phyloP scores from a whole-genome alignment of 1,140 invertebrate genomes.

The Papilio xuthus region DNA sequence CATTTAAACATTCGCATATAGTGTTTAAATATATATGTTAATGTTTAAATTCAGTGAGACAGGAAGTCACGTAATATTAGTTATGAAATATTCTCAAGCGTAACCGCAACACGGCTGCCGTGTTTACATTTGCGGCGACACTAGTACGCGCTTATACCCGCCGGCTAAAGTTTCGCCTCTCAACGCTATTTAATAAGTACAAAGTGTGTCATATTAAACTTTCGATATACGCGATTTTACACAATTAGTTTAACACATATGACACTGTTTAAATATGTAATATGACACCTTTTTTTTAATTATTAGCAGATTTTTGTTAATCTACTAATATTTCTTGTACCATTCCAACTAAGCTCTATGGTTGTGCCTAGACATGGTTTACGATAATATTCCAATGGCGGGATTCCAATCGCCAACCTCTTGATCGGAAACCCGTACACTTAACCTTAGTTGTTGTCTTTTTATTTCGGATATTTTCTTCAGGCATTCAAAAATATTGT shows the following conservation, averaged over 20 bases:
- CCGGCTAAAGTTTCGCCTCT: background rate
- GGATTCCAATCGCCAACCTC: no score
- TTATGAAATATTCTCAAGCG: constrained; percentile 25
- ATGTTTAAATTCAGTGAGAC: background rate
- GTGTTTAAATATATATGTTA: background rate
- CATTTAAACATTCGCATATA: no score
- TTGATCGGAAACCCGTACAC: no score
- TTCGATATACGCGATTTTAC: background rate
- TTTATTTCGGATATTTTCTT: background rate
- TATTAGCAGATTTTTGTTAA: no score
- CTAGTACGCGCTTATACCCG: constrained; percentile 5
- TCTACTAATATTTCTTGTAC: no score
- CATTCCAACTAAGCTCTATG: no score
- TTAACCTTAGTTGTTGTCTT: no score
- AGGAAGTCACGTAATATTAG: constrained; percentile 15
- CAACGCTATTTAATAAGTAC: background rate
- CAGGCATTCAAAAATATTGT: background rate
- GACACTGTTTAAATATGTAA: no score
- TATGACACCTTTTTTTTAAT: no score
- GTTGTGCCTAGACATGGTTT: no score
- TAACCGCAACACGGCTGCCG: constrained; percentile 22
- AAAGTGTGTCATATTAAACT: background rate
- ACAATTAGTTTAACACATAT: background rate
- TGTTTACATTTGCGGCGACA: constrained; percentile 23
- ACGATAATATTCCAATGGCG: no score